A percentile compares a stretch with the other conserved stretches of the same genome.
phyloP scores from a whole-genome alignment of 1,140 invertebrate species.

The Ceratina australensis region DNA sequence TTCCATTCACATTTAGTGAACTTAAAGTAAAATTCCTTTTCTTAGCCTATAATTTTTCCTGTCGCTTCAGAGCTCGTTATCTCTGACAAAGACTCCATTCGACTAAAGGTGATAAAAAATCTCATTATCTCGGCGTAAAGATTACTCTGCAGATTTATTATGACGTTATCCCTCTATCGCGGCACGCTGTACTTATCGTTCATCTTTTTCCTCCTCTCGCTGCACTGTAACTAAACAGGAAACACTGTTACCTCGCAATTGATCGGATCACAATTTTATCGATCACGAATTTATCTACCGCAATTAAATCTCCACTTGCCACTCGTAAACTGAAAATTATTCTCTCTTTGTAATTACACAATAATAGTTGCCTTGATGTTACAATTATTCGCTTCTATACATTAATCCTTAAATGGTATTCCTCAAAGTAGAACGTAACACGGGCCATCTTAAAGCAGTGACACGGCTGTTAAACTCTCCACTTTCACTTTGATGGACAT shows the following conservation, averaged over 20 bases:
- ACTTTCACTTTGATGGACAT: slow-evolving; percentile 11
- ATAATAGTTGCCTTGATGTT: too few species aligned
- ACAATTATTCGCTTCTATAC: too few species aligned
- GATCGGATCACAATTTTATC: slow-evolving; percentile 23
- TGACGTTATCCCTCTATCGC: slow-evolving; percentile 45
- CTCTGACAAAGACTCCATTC: slow-evolving; percentile 47
- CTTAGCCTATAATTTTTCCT: slow-evolving; percentile 46
- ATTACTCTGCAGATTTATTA: slow-evolving; percentile 49
- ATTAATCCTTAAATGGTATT: background rate
- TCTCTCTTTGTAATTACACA: too few species aligned
- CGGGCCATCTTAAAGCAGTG: background rate
- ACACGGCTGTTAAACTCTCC: slow-evolving; percentile 1
- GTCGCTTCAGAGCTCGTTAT: slow-evolving; percentile 45
- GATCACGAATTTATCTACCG: slow-evolving; percentile 1
- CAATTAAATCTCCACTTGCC: too few species aligned
- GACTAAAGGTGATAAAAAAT: slow-evolving; percentile 48
- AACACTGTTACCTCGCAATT: background rate
- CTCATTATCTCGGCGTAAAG: slow-evolving; percentile 46
- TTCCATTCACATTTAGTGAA: slow-evolving; percentile 46
- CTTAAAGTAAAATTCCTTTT: slow-evolving; percentile 47
- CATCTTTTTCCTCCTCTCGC: slow-evolving; percentile 3
- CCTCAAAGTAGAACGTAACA: background rate
- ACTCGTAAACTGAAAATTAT: too few species aligned
- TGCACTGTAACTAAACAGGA: background rate
- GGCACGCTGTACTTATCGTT: slow-evolving; percentile 34